phyloP scores from a whole-genome alignment of 1,140 invertebrate genomes.

The Daktulosphaira vitifoliae region DNA sequence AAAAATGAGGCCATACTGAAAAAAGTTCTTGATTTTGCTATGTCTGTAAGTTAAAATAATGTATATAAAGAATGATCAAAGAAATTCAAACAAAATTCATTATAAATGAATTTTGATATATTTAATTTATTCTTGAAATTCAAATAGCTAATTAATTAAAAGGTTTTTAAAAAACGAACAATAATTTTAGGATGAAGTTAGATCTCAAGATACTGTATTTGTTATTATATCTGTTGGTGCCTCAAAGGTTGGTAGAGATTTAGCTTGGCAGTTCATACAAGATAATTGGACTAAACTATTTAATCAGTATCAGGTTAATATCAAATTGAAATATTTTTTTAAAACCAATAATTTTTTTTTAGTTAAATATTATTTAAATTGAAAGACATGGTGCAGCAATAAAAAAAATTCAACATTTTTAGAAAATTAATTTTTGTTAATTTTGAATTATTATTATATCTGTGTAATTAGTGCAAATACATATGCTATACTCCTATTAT shows the following conservation, averaged over 20 bases:
- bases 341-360: too few relatives aligned
- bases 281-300: constrained; percentile 68
- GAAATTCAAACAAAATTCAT: too few relatives aligned
- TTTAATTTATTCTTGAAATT: background rate
- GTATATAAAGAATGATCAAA: too few relatives aligned
- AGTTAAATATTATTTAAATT: too few relatives aligned
- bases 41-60: constrained; percentile 61
- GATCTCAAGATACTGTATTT: constrained; percentile 81
- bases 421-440: too few relatives aligned
- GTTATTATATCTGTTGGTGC: constrained; percentile 72
- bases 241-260: constrained; percentile 64
- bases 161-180: background rate
- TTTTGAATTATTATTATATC: too few relatives aligned
- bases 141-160: too few relatives aligned
- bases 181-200: constrained; percentile 66
- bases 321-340: background rate
- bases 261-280: constrained; percentile 87
- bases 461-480: too few relatives aligned
- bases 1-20: constrained; percentile 59
- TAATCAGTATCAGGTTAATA: constrained; percentile 62
- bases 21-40: constrained; percentile 77
- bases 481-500: too few relatives aligned
- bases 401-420: too few relatives aligned
- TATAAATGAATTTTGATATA: background rate
- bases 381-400: too few relatives aligned